These are phyloP conservation scores for Pteropus rufus DNA, from an alignment of 2,797 vertebrate species.

Conservation along the genomic window DNA sequence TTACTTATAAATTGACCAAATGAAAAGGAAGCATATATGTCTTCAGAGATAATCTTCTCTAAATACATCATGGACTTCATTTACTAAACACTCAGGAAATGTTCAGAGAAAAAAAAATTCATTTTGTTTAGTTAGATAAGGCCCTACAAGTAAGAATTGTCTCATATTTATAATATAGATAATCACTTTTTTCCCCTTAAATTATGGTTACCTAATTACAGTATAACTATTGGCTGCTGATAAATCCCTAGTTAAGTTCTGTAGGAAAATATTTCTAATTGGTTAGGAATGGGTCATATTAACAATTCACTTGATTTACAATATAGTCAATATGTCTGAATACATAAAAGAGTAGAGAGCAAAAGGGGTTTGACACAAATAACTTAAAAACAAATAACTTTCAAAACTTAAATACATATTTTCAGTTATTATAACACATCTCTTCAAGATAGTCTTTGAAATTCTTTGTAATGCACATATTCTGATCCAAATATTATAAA, in stretches of 20 bases:
- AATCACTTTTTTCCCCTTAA: neutral
- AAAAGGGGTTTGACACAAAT: neutral
- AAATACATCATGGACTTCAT: neutral
- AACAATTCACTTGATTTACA: neutral
- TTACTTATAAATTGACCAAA: neutral
- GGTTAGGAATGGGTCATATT: neutral
- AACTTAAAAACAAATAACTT: neutral
- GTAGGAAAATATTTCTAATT: neutral
- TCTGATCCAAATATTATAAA: neutral
- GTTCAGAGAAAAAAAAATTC: neutral
- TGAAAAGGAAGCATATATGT: neutral
- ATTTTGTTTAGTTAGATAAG: neutral
- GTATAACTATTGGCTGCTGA: neutral
- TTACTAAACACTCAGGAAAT: neutral
- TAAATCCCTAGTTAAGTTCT: neutral
- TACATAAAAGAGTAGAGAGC: neutral
- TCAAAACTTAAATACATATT: neutral
- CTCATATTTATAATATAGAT: neutral
- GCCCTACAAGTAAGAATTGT: neutral
- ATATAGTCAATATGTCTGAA: neutral
- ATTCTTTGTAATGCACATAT: neutral
- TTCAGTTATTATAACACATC: neutral
- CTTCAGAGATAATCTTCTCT: neutral
- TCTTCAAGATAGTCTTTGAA: neutral
- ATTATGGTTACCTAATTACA: neutral